Evolutionary conservation across 2,113 vertebrate species (phyloP).

Genomic region (Eptesicus fuscus): DNA sequence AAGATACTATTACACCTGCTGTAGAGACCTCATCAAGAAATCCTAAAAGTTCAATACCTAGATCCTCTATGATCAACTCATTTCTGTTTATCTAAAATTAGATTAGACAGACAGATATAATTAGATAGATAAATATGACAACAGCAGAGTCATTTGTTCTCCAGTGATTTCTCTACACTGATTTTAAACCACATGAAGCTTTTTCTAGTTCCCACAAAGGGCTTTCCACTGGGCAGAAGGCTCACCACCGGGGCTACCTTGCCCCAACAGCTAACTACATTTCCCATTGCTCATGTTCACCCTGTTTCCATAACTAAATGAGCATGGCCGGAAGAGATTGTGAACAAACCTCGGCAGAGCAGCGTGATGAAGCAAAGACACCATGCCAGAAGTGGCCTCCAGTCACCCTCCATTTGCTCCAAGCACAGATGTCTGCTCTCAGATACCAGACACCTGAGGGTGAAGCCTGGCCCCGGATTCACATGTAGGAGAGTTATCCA

Average conservation of each 20-base stretch:
- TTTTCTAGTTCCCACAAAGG: neutral
- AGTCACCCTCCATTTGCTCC: conserved; percentile 19
- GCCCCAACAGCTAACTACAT: conserved; percentile 5
- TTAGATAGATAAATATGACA: neutral
- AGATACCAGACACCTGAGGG: conserved; percentile 61
- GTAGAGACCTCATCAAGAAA: neutral
- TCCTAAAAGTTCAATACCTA: neutral
- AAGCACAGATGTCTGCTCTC: conserved; percentile 66
- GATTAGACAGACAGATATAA: conserved; percentile 25
- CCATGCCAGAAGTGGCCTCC: conserved; percentile 40
- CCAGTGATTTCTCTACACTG: neutral
- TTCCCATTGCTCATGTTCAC: conserved; percentile 65
- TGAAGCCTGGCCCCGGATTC: conserved; percentile 45
- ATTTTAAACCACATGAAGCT: neutral
- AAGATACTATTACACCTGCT: neutral
- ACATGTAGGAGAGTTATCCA: conserved; percentile 60
- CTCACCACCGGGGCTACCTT: neutral
- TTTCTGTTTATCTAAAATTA: conserved; percentile 29
- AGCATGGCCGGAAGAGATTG: conserved; percentile 53
- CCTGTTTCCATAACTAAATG: conserved; percentile 70
- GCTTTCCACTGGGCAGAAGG: neutral
- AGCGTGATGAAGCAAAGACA: conserved; percentile 38
- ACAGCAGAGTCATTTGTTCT: neutral
- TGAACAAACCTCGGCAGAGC: conserved; percentile 64
- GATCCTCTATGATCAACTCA: neutral